phyloP scores from a whole-genome alignment of 1,140 invertebrate species.

The Brachionus koreanus region DNA sequence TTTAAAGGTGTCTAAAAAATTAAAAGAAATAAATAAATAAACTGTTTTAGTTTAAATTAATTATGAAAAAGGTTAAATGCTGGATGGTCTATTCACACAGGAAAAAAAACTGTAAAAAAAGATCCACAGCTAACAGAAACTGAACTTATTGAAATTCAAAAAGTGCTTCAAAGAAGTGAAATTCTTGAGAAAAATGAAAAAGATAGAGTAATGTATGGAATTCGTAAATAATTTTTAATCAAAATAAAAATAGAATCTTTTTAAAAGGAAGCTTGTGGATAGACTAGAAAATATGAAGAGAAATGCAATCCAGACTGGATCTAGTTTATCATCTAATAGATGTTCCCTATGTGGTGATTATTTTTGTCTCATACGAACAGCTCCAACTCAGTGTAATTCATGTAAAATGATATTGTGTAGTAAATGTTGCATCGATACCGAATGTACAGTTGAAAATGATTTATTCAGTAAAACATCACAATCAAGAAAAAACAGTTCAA shows the following conservation, averaged over 20 bases:
- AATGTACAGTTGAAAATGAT: conserved; percentile 17
- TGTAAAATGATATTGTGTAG: conserved; percentile 34
- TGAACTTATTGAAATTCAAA: conserved; percentile 41
- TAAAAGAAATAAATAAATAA: no score
- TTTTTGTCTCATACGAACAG: conserved; percentile 27
- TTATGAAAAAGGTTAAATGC: background rate
- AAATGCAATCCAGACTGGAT: conserved; percentile 13
- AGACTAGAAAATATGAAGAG: conserved; percentile 42
- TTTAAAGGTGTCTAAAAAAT: no score
- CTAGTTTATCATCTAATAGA: background rate
- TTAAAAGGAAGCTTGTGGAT: conserved; percentile 9
- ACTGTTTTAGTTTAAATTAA: no score
- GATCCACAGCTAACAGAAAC: conserved; percentile 15
- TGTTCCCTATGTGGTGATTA: conserved; percentile 33
- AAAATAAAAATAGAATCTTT: background rate
- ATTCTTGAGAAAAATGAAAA: conserved; percentile 3
- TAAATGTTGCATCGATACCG: conserved; percentile 38
- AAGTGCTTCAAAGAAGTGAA: conserved; percentile 41
- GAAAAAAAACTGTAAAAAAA: conserved; percentile 35
- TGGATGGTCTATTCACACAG: conserved; percentile 41
- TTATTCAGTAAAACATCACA: conserved; percentile 8
- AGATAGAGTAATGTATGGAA: conserved; percentile 25
- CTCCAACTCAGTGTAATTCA: conserved; percentile 20
- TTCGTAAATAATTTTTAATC: background rate
- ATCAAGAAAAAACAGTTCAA: conserved; percentile 19